Base-by-base conservation (phyloP, 2,797 vertebrate genomes). In the Rhinichthys osculus region DNA sequence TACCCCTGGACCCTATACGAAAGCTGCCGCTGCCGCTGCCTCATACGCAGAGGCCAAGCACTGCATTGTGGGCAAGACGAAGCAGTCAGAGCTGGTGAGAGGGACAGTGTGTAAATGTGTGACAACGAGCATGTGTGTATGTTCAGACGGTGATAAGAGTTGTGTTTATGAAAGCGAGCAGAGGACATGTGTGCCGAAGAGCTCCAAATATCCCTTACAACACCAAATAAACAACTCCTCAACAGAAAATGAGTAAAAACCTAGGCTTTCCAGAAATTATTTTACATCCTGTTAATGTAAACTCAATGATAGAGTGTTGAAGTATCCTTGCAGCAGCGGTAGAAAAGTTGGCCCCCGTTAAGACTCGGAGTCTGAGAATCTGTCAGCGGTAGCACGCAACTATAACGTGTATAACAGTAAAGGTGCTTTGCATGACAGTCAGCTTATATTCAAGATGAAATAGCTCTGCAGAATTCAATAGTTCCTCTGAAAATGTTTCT, bases 241-340 rank as follows among this genome's bases (percentile, higher is more conserved):
- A 83, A 82, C n/a, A 27, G 79, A 84, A 80, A 86, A 84, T 66
- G 30, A 85, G 71, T 38, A 73, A 82, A 89, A 81, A 30, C 69
- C 71, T 78, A 80, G 78, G 81, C 86, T 83, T 88, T 86, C 71
- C 81, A 84, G 70, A 71, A 83, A 89, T 87, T 72, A 89, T 84
- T 89, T 76, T 77, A 84, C 83, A 82, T 80, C 57, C 82, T 82
- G 78, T 77, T 86, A 88, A 90, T 87, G 76, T 89, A 88, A 88
- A 88, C 69, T 76, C 21, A 83, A 47, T 71, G 71, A 89, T 87
- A 64, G 85, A 88, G 80, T 82, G 85, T 77, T 88, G 44, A 84
- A 85, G 69, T 84, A 30, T 87, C 57, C 42, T 73, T 82, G 52
- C 81, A 73, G 54, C 81, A 47, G 35, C 2, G 10, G 23, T 42